Conservation (phyloP, 2,888 invertebrate species). For the Pteria penguin region DNA sequence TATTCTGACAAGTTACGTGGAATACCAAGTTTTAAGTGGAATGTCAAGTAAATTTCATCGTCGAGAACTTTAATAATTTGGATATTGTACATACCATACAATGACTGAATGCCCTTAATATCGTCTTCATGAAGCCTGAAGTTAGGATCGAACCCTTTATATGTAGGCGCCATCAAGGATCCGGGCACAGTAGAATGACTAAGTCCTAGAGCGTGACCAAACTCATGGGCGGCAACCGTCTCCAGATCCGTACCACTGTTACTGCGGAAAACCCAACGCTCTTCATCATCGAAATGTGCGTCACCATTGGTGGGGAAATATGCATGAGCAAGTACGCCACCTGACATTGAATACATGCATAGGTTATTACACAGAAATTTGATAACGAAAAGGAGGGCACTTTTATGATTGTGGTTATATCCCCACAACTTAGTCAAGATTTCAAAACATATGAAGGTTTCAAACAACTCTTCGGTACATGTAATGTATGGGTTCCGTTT, state of each 20-base stretch:
- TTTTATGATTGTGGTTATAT: no score
- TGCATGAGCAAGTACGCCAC: conserved; percentile 74
- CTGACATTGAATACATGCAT: no score
- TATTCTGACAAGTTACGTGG: not conserved
- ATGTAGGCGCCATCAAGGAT: conserved; percentile 77
- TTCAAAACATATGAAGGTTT: no score
- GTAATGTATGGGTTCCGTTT: no score
- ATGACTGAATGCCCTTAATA: conserved; percentile 69
- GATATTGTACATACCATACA: no score
- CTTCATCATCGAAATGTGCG: conserved; percentile 77
- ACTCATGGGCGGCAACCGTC: conserved; percentile 77
- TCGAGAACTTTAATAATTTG: no score
- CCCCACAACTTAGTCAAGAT: no score
- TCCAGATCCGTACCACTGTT: conserved; percentile 61
- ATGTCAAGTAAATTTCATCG: no score
- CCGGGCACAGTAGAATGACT: conserved; percentile 70
- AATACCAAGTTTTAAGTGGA: not conserved
- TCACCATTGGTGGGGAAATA: conserved; percentile 74
- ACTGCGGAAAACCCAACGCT: conserved; percentile 69
- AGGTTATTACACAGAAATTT: no score
- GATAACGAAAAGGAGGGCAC: no score
- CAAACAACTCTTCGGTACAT: no score
- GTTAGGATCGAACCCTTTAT: conserved; percentile 62
- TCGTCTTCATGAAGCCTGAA: conserved; percentile 72
- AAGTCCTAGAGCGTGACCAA: conserved; percentile 78